Percentiles rank a stretch among this genome's conserved stretches.
Evolutionary conservation across 2,113 vertebrate species (phyloP).

Genomic region (Pseudopipra pipra): DNA sequence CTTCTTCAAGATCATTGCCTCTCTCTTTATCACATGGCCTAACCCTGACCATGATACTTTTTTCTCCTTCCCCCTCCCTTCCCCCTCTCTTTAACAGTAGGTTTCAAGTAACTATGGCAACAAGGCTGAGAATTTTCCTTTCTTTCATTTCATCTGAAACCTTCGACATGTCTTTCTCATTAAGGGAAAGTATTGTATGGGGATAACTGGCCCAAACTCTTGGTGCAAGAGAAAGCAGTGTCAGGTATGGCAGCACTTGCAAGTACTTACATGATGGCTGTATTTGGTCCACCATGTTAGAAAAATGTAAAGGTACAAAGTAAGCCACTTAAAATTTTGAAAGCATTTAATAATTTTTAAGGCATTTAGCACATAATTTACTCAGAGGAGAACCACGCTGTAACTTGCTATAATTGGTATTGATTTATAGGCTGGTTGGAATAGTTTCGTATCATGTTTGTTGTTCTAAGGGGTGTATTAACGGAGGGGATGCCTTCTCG

Average conservation of each 20-base stretch:
- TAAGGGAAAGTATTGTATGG: background rate
- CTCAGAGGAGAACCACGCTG: background rate
- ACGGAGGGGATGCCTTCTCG: background rate
- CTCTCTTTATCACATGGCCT: background rate
- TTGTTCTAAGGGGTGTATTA: background rate
- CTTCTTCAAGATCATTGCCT: background rate
- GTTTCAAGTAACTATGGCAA: slow-evolving; percentile 30
- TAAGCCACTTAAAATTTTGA: background rate
- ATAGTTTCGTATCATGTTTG: background rate
- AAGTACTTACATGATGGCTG: background rate
- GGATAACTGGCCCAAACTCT: background rate
- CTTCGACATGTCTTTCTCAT: background rate
- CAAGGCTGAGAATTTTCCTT: background rate
- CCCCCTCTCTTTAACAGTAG: background rate
- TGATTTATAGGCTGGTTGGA: background rate
- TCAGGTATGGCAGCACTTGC: background rate
- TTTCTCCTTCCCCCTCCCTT: background rate
- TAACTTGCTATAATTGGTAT: background rate
- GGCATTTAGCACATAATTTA: background rate
- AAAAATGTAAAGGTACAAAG: background rate
- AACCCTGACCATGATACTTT: background rate
- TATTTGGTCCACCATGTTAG: background rate
- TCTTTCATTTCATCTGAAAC: background rate
- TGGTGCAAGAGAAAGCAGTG: background rate
- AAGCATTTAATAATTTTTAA: background rate